Base-by-base conservation (phyloP, 2,888 invertebrate genomes). In the Hirtodrosophila trivittata region DNA sequence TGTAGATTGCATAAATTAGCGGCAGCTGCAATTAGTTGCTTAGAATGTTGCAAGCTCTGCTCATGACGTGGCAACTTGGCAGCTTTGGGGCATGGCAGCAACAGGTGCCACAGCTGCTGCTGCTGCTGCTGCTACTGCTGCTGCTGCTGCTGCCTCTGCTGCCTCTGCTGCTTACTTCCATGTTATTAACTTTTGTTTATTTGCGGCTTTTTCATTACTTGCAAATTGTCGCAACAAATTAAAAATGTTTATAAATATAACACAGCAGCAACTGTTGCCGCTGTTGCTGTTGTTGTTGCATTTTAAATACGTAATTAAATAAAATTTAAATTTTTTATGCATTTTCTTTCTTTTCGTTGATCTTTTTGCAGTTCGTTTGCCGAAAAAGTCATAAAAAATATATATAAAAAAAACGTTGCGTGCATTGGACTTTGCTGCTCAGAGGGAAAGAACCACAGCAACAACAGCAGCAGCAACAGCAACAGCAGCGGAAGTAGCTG, bases 301-400 rank as follows among this genome's bases (percentile, higher is more conserved):
- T 43, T 73, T 81, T 62, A 60, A 84, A 84, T 65, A 60, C 65
- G 73, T 68, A 76, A 77, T 84, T 71, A 82, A 85, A 74, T n/a
- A 66, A 62, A 25, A 25, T 25, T 25, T 4, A 25, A 25, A 25
- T 4, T 45, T 82, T 57, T 60, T 58, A 67, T 56, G 57, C 3
- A 25, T 51, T 49, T 41, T 47, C 47, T 43, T 50, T 46, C 54
- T 68, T 49, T 59, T 65, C 78, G 75, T 75, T 57, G 52, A 42
- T 51, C 2, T 28, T 37, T 66, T 75, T 72, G 72, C 58, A 52
- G 76, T 57, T 75, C 62, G 62, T 54, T 60, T 62, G 57, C 54
- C 64, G 37, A 55, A 66, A 38, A 63, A 47, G 28, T 55, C 86
- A 45, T 77, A 54, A 81, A 77, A 70, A 59, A 35, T 35, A 7